A percentile compares a stretch with the other conserved stretches of the same genome.
Evolutionary conservation across 2,888 invertebrate genomes (phyloP).

Genomic region (Arctia plantaginis): DNA sequence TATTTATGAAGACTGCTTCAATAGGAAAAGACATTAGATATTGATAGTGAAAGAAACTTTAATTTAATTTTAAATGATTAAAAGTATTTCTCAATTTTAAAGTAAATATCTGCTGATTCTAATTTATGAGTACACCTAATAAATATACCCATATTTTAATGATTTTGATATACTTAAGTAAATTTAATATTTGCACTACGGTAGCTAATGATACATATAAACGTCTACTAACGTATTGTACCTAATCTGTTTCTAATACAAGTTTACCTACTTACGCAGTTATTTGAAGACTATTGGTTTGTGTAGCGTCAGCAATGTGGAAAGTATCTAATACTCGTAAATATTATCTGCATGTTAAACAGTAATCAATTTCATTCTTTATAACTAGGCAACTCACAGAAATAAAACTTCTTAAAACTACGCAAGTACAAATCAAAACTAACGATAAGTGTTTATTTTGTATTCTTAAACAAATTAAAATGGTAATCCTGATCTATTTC

Average conservation of each 20-base stretch:
- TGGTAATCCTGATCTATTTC: constrained; percentile 28
- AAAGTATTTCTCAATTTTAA: background rate
- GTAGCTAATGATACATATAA: background rate
- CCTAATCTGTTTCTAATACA: background rate
- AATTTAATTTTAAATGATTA: background rate
- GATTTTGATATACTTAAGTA: background rate
- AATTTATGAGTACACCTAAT: background rate
- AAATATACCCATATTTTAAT: background rate
- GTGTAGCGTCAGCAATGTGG: background rate
- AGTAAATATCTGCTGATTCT: background rate
- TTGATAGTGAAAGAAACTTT: background rate
- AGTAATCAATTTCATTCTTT: constrained; percentile 16
- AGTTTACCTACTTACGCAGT: background rate
- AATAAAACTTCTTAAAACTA: constrained; percentile 6
- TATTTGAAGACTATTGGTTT: background rate
- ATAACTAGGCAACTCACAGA: background rate
- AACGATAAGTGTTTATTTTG: constrained; percentile 21
- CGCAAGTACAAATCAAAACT: constrained; percentile 10
- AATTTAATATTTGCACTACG: background rate
- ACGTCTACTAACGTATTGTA: background rate
- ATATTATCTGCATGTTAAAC: constrained; percentile 7
- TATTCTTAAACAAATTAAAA: constrained; percentile 12
- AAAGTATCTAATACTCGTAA: background rate
- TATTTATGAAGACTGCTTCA: background rate
- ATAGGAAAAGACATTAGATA: background rate